Evolutionary conservation across 2,888 invertebrate species (phyloP), one percentile per base, ranked within the genome.

Genomic region (Lutraria lutraria): DNA sequence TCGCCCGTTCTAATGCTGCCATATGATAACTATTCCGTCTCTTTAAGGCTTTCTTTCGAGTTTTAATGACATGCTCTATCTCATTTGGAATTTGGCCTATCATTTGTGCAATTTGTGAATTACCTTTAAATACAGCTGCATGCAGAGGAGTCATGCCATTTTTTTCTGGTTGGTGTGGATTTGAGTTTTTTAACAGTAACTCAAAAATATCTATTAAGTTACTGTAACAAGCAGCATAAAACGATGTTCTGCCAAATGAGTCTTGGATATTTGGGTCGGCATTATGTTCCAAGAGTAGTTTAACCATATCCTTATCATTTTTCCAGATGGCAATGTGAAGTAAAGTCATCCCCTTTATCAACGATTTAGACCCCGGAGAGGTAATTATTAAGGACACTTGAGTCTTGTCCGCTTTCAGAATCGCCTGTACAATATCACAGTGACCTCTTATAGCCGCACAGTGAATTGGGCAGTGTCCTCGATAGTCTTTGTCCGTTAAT

Each of bases 251-350:
- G 16, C 91, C 91, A 85, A 80, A 89, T 34, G 54, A 87, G 72
- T 91, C 91, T 6, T 15, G 31, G 0, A 88, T 82, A 52, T 89
- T 85, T 21, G 88, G 87, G 56, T 89, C 76, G 0, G 34, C 79
- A 4, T 83, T 81, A 29, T 83, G 56, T 25, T 80, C 25, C 10
- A 88, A 29, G 0, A 91, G 81, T 21, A 79, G 19, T 53, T 85
- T 60, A 4, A 91, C 80, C 31, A 91, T 13, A 12, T 63, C 21
- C 10, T 16, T 54, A 68, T 89, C 72, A 10, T 91, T 72, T 56
- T 88, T 91, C 87, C 87, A 82, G 8, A 88, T 81, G n/a, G 91
- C 91, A 43, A 89, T 52, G n/a, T 91, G 91, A 53, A 85, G 88
- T 29, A 91, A 56, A 0, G 83, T 85, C 87, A 87, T 88, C 2